A percentile compares a stretch with the other conserved stretches of the same genome.
These are phyloP conservation scores for Bos indicus DNA, from an alignment of 2,113 vertebrate species.

Conservation along the genomic window DNA sequence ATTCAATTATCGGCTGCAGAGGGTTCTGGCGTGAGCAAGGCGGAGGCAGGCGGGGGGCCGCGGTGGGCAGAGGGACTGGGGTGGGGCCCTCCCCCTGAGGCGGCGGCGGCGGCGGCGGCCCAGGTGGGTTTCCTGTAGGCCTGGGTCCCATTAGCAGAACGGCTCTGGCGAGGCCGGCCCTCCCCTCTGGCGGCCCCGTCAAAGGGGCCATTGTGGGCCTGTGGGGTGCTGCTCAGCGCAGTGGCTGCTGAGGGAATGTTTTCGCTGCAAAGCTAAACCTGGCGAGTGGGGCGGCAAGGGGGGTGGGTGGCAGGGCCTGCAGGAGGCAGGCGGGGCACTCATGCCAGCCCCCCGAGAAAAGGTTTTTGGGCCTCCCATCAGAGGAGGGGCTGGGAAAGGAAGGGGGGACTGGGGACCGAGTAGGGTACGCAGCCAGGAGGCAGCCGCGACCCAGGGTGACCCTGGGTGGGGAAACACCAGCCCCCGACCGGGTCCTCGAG, in stretches of 20 bases:
- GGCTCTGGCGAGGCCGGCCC: conserved; percentile 71
- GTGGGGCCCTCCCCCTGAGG: conserved; percentile 33
- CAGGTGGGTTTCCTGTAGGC: conserved; percentile 81
- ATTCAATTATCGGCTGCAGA: conserved; percentile 73
- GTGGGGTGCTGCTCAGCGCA: conserved; percentile 73
- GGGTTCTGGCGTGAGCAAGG: background rate
- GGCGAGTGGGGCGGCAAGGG: background rate
- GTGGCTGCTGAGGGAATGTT: conserved; percentile 84
- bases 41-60: conserved; percentile 20
- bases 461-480: background rate
- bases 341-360: background rate
- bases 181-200: conserved; percentile 66
- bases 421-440: background rate
- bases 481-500: background rate
- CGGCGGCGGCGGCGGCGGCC: background rate
- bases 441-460: background rate
- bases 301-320: background rate
- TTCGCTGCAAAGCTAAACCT: conserved; percentile 72
- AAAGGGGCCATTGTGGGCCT: conserved; percentile 86
- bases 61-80: conserved; percentile 25
- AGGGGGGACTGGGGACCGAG: background rate
- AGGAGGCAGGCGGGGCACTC: background rate
- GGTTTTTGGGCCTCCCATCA: background rate
- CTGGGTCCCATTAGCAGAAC: conserved; percentile 78
- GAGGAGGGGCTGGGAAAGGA: background rate